These are phyloP conservation scores for Melanotaenia nigrans DNA, from an alignment of 2,797 vertebrate genomes.

Conservation along the genomic window DNA sequence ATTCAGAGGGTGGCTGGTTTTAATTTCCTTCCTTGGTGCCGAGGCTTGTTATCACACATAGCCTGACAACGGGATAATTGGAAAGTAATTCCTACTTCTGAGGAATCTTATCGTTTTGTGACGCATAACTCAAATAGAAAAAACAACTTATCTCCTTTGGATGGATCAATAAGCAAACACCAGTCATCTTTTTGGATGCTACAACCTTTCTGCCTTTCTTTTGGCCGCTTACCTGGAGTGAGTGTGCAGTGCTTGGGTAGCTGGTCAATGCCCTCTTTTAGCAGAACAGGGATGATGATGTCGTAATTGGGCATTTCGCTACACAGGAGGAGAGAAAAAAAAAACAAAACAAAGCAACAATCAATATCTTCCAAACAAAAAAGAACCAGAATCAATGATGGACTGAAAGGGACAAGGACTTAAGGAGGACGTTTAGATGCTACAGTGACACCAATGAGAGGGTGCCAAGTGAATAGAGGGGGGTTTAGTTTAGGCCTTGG, in stretches of 20 bases:
- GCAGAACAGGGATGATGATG: slow-evolving; percentile 85
- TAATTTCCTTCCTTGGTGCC: slow-evolving; percentile 46
- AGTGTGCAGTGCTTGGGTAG: slow-evolving; percentile 91
- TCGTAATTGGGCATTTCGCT: slow-evolving; percentile 93
- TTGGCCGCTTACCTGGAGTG: slow-evolving; percentile 86
- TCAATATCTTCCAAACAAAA: slow-evolving; percentile 58
- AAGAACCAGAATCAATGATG: slow-evolving; percentile 42
- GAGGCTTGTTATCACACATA: slow-evolving; percentile 55
- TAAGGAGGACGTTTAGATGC: slow-evolving; percentile 29
- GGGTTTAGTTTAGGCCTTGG: slow-evolving; percentile 39
- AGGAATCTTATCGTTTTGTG: slow-evolving; percentile 54
- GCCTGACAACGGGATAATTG: slow-evolving; percentile 63
- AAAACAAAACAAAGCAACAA: slow-evolving; percentile 12
- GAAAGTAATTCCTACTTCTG: slow-evolving; percentile 64
- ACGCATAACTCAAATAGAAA: slow-evolving; percentile 66
- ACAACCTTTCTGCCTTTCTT: slow-evolving; percentile 2
- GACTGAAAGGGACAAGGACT: slow-evolving; percentile 42
- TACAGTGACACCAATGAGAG: slow-evolving; percentile 9
- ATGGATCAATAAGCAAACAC: slow-evolving; percentile 57
- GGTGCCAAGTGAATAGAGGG: slow-evolving; percentile 32
- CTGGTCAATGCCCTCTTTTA: slow-evolving; percentile 88
- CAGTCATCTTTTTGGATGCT: slow-evolving; percentile 19
- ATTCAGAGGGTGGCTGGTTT: slow-evolving; percentile 54
- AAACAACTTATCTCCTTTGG: slow-evolving; percentile 56
- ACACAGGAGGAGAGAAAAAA: slow-evolving; percentile 4